Evolutionary conservation across 2,888 invertebrate species (phyloP), one percentile per base, ranked within the genome.

Genomic region (Macrophya annulata): DNA sequence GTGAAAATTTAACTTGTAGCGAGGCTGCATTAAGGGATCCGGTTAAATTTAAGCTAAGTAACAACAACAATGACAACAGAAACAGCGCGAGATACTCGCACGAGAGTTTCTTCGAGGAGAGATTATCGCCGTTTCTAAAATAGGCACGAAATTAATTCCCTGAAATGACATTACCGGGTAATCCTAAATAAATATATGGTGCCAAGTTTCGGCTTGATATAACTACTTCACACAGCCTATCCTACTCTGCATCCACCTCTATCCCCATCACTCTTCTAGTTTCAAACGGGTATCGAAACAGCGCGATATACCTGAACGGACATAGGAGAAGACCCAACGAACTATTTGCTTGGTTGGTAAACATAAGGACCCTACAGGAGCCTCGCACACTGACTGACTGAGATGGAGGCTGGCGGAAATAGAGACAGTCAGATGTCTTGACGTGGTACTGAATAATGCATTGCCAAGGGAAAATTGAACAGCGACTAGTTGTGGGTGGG

Each of bases 351-450:
- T 86, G 87, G 88, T 88, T 88, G 89, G 89, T 89, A 90, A 90
- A 90, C 90, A 81, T 83, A 90, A 87, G 87, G 87, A 87, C 88
- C 88, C 87, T 88, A 88, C 87, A 87, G 87, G 86, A 88, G 86
- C 87, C 88, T 79, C 86, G 76, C 85, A 86, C 86, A 88, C 85
- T 74, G 77, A 87, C 87, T 86, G 77, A 87, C 86, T 86, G 88
- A 88, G 86, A 86, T 79, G 86, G 77, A 83, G 76, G 83, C 85
- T 85, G 86, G 87, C 88, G 89, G 89, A 90, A 90, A 91, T 90
- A 89, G 90, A 90, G 90, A 90, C 89, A 90, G 90, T 88, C 89
- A 87, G 90, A 90, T 90, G 90, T 89, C 90, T 90, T 90, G 90
- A 88, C 87, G 90, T 86, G 86, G 89, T 87, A 84, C 89, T 90